Conservation (phyloP, 2,797 vertebrate genomes). For the Yasuhikotakia modesta region DNA sequence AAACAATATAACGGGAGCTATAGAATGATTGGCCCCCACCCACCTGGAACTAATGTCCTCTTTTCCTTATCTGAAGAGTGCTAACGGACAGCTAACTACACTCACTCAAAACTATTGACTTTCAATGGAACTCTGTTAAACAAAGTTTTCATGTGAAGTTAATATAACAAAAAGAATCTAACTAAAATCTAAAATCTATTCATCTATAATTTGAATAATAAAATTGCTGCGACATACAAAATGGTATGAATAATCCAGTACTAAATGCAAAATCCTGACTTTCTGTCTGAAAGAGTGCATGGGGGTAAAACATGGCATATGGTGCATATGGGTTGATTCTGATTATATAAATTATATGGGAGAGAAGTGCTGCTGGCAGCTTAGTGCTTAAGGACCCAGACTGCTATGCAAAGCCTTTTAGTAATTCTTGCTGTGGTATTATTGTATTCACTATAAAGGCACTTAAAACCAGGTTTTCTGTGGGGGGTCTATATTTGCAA, state of each 20-base stretch:
- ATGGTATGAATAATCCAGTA: not conserved
- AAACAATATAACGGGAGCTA: too few relatives aligned
- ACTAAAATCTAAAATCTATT: too few relatives aligned
- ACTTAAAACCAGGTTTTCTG: not conserved
- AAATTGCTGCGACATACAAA: not conserved
- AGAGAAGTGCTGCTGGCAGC: conserved; percentile 7
- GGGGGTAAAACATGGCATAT: not conserved
- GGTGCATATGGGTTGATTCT: not conserved
- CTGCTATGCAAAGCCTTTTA: conserved; percentile 18
- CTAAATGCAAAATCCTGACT: not conserved
- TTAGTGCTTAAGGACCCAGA: not conserved
- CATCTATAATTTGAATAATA: not conserved
- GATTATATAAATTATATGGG: conserved; percentile 10
- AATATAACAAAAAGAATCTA: too few relatives aligned
- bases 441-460: not conserved
- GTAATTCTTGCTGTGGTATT: conserved; percentile 19
- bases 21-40: too few relatives aligned
- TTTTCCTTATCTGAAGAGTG: too few relatives aligned
- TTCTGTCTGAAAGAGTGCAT: not conserved
- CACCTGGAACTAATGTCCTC: too few relatives aligned
- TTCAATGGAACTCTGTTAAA: too few relatives aligned
- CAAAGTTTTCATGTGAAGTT: too few relatives aligned
- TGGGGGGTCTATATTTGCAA: not conserved
- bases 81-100: too few relatives aligned
- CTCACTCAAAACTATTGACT: too few relatives aligned